phyloP scores from a whole-genome alignment of 1,140 invertebrate genomes.

The Microplitis demolitor region DNA sequence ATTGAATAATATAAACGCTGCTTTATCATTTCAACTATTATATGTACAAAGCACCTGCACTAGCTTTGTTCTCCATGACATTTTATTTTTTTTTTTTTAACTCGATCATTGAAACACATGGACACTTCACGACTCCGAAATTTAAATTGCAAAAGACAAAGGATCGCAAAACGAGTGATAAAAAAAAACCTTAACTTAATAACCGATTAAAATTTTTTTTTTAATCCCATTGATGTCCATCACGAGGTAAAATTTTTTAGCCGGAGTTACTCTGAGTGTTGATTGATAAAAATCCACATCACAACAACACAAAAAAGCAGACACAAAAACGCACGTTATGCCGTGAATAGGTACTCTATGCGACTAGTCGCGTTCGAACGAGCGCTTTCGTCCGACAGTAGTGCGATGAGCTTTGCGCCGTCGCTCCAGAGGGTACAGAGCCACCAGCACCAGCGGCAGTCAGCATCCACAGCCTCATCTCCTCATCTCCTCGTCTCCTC shows the following conservation, averaged over 20 bases:
- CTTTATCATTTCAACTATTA: no score
- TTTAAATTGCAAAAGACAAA: neutral
- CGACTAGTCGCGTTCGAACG: slow-evolving; percentile 15
- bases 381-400: slow-evolving; percentile 4
- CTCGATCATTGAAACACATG: no score
- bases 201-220: no score
- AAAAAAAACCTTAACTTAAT: no score
- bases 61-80: no score
- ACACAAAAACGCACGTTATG: neutral
- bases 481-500: neutral
- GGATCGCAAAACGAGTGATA: neutral
- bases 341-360: slow-evolving; percentile 14
- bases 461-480: neutral
- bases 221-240: no score
- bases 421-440: slow-evolving; percentile 7
- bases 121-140: no score
- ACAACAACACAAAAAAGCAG: neutral
- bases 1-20: no score
- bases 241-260: no score
- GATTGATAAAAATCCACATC: neutral
- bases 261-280: no score
- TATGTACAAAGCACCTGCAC: no score
- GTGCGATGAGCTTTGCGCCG: slow-evolving; percentile 20
- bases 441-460: neutral
- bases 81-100: no score